Evolutionary conservation across 92 coral and sea anemone species (phyloP).

Genomic region (Phenganax subtilis): DNA sequence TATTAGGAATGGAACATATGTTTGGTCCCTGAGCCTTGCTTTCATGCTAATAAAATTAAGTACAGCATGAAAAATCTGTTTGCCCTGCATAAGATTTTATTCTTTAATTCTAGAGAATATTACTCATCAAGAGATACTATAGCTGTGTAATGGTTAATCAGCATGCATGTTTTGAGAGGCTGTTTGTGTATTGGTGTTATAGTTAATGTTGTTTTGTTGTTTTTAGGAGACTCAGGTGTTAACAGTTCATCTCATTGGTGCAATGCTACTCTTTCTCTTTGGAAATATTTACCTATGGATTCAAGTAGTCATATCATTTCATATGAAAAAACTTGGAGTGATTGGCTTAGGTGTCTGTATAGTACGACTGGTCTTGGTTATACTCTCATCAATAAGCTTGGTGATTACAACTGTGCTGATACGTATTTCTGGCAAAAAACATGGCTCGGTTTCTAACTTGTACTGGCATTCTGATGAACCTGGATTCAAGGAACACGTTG

Average conservation of each 20-base stretch:
- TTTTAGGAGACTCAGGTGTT: slow-evolving; percentile 55
- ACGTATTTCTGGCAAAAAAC: not conserved
- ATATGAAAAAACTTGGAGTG: slow-evolving; percentile 83
- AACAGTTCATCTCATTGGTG: slow-evolving; percentile 61
- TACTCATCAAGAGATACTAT: too few species aligned
- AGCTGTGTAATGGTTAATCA: too few species aligned
- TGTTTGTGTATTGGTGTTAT: too few species aligned
- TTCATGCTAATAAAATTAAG: too few species aligned
- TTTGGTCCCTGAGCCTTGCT: too few species aligned
- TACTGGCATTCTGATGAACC: slow-evolving; percentile 53
- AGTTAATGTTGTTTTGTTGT: slow-evolving; percentile 21
- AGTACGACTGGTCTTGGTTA: slow-evolving; percentile 1
- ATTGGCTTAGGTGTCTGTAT: not conserved
- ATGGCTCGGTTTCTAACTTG: slow-evolving; percentile 6
- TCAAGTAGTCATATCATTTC: slow-evolving; percentile 68
- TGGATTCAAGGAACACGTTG: slow-evolving; percentile 11
- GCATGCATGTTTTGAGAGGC: too few species aligned
- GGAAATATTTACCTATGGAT: slow-evolving; percentile 69
- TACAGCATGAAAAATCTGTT: too few species aligned
- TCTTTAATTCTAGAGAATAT: too few species aligned
- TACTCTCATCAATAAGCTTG: slow-evolving; percentile 18
- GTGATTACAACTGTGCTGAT: not conserved
- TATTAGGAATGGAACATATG: too few species aligned
- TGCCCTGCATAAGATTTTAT: too few species aligned
- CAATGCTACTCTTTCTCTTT: slow-evolving; percentile 52